phyloP scores from a whole-genome alignment of 2,888 invertebrate genomes.

The Tryphoninae sp. region DNA sequence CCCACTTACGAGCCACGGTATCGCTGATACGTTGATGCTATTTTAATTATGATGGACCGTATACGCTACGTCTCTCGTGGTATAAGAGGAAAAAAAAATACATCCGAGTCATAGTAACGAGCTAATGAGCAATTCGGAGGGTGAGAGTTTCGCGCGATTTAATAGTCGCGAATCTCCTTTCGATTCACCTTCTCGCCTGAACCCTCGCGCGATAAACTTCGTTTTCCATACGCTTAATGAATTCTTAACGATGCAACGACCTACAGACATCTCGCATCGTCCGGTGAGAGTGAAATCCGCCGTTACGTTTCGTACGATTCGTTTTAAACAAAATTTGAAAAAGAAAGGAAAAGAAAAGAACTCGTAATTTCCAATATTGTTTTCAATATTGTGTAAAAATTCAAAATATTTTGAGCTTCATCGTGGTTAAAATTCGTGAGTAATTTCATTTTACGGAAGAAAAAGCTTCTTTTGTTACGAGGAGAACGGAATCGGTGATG shows the following conservation, averaged over 20 bases:
- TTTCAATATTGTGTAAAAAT: conserved; percentile 20
- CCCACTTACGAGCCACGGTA: conserved; percentile 69
- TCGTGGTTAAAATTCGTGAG: conserved; percentile 11
- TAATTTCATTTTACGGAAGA: conserved; percentile 14
- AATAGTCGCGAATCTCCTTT: not conserved
- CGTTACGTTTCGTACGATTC: not conserved
- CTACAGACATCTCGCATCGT: not conserved
- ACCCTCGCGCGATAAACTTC: not conserved
- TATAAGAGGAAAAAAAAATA: no score
- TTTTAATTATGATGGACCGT: conserved; percentile 25
- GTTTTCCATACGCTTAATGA: not conserved
- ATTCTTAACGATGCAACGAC: not conserved
- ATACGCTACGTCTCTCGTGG: not conserved
- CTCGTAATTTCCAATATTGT: not conserved
- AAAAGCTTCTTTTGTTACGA: conserved; percentile 23
- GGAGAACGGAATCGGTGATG: conserved; percentile 17
- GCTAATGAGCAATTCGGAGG: not conserved
- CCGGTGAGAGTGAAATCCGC: not conserved
- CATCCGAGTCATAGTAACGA: not conserved
- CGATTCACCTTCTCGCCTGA: not conserved
- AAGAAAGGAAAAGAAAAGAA: not conserved
- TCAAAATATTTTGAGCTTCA: conserved; percentile 2
- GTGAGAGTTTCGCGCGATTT: conserved; percentile 3
- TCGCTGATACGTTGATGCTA: conserved; percentile 68
- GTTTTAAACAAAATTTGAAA: not conserved